These are phyloP conservation scores for Danio tinwini DNA, from an alignment of 2,797 vertebrate species.

Conservation along the genomic window DNA sequence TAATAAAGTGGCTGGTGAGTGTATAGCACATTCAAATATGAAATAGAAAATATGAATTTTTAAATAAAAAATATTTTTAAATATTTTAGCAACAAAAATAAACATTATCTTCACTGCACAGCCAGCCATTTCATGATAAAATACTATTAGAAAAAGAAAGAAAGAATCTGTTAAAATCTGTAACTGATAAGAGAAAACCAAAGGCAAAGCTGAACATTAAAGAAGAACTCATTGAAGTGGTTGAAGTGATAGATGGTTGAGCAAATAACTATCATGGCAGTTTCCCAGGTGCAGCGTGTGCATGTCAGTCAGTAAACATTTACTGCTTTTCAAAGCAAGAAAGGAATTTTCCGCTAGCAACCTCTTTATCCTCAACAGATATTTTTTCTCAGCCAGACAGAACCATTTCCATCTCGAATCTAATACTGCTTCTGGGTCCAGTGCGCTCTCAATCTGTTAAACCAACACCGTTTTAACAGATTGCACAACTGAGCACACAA, in stretches of 20 bases:
- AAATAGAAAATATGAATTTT: too few relatives aligned
- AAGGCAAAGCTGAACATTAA: constrained; percentile 2
- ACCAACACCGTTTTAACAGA: constrained; percentile 59
- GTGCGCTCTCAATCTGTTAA: constrained; percentile 57
- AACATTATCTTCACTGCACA: neutral
- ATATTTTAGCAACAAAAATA: too few relatives aligned
- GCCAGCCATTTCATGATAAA: neutral
- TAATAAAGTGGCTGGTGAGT: too few relatives aligned
- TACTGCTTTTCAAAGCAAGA: constrained; percentile 53
- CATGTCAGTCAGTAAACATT: constrained; percentile 56
- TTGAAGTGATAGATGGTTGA: constrained; percentile 41
- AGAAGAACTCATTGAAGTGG: constrained; percentile 7
- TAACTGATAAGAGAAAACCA: constrained; percentile 4
- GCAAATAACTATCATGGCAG: constrained; percentile 55
- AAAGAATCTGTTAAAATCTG: neutral
- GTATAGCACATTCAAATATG: too few relatives aligned
- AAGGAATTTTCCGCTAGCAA: constrained; percentile 65
- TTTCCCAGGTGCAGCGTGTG: constrained; percentile 47
- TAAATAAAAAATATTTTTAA: too few relatives aligned
- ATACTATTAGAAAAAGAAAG: neutral
- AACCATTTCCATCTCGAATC: constrained; percentile 52
- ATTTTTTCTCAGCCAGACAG: constrained; percentile 53
- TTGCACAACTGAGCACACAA: constrained; percentile 60
- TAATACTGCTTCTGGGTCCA: constrained; percentile 55
- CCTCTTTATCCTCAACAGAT: constrained; percentile 58